Conservation (phyloP, 2,888 invertebrate genomes). For the Uropetala carovei region DNA sequence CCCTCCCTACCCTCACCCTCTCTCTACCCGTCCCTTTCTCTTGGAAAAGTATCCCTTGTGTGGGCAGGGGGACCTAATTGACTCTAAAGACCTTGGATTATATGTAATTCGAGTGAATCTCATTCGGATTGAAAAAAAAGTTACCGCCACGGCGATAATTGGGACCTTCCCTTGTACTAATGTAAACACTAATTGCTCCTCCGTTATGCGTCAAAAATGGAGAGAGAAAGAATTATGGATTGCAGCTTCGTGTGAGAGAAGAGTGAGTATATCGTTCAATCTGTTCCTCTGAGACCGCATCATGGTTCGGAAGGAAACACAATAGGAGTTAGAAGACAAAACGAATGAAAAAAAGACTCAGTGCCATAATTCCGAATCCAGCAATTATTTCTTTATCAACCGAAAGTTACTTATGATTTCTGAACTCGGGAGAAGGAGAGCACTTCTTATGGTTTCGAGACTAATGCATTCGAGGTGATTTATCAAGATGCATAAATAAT, state of each 20-base stretch:
- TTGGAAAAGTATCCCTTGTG: not conserved
- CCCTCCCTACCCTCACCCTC: not conserved
- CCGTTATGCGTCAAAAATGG: conserved; percentile 34
- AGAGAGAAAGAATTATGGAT: conserved; percentile 35
- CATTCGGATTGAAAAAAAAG: conserved; percentile 2
- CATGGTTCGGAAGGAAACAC: not conserved
- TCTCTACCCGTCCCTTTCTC: not conserved
- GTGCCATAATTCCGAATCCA: not conserved
- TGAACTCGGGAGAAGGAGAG: no score
- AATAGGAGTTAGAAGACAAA: not conserved
- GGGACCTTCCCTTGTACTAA: not conserved
- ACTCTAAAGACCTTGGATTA: conserved; percentile 43
- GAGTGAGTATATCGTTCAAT: not conserved
- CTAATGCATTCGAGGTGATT: no score
- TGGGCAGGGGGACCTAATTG: conserved; percentile 25
- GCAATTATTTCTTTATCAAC: not conserved
- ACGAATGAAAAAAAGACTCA: not conserved
- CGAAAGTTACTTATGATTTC: no score
- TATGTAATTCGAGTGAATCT: conserved; percentile 41
- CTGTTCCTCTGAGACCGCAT: not conserved
- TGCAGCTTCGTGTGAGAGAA: conserved; percentile 3
- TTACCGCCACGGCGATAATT: conserved; percentile 40
- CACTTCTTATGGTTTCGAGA: no score
- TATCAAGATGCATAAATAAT: no score
- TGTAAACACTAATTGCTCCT: conserved; percentile 55